Conservation (phyloP, 2,113 vertebrate species). For the Spea multiplicata region DNA sequence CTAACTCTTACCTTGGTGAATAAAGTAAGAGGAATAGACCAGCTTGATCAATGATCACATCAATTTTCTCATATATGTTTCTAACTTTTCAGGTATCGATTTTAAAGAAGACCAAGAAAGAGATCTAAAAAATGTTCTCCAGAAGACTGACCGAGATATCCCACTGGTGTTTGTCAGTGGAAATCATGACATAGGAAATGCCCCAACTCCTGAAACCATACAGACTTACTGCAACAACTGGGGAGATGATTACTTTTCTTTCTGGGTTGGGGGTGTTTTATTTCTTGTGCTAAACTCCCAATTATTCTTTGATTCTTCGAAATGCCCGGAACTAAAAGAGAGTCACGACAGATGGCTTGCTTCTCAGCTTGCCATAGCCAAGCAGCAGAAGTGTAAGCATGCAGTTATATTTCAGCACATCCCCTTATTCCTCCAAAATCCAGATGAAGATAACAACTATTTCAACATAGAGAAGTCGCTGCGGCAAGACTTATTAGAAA, state of each 20-base stretch:
- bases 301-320: conserved; percentile 77
- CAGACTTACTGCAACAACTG: conserved; percentile 75
- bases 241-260: conserved; percentile 97
- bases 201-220: conserved; percentile 75
- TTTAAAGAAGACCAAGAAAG: conserved; percentile 79
- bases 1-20: too few relatives aligned
- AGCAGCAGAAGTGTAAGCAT: conserved; percentile 66
- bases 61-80: neutral
- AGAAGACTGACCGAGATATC: conserved; percentile 69
- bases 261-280: conserved; percentile 89
- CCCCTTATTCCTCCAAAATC: conserved; percentile 77
- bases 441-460: conserved; percentile 84
- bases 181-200: conserved; percentile 91
- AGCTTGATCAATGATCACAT: too few relatives aligned
- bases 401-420: conserved; percentile 92
- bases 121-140: conserved; percentile 80
- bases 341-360: conserved; percentile 87
- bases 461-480: conserved; percentile 81
- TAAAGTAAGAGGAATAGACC: too few relatives aligned
- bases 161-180: conserved; percentile 90
- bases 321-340: conserved; percentile 73
- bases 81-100: conserved; percentile 62
- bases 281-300: conserved; percentile 96
- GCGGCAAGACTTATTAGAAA: conserved; percentile 75
- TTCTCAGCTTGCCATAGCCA: conserved; percentile 70